Percentiles rank a stretch among this genome's conserved stretches.
Conservation (phyloP, 2,888 invertebrate species). For the Argyresthia albistria region DNA sequence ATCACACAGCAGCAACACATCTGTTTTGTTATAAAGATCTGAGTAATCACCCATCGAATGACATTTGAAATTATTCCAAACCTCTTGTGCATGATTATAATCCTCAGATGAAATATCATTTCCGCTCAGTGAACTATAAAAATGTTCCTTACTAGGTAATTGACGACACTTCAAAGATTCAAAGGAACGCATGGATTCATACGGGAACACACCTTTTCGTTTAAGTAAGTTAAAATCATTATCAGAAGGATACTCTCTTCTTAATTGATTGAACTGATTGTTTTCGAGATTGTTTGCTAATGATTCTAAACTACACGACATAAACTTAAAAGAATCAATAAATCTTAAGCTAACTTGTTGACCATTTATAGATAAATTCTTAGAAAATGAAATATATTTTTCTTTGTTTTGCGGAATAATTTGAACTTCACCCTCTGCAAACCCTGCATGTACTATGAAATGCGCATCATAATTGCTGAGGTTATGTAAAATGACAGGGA, state of each 20-base stretch:
- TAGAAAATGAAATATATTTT: slow-evolving; percentile 25
- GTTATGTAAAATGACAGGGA: slow-evolving; percentile 19
- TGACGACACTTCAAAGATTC: slow-evolving; percentile 10
- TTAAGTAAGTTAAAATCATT: slow-evolving; percentile 9
- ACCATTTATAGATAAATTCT: slow-evolving; percentile 12
- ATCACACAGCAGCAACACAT: slow-evolving; percentile 24
- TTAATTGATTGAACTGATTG: slow-evolving; percentile 9
- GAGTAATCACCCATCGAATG: slow-evolving; percentile 21
- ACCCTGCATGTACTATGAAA: slow-evolving; percentile 20
- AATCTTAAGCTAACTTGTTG: slow-evolving; percentile 8
- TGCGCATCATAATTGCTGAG: slow-evolving; percentile 22
- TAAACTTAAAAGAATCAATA: slow-evolving; percentile 13
- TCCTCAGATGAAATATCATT: slow-evolving; percentile 11
- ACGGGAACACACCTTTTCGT: slow-evolving; percentile 18
- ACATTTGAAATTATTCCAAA: slow-evolving; percentile 21
- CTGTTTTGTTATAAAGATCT: slow-evolving; percentile 24
- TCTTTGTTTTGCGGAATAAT: slow-evolving; percentile 22
- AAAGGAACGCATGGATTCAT: slow-evolving; percentile 15
- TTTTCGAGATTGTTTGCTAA: slow-evolving; percentile 8
- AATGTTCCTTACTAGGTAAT: slow-evolving; percentile 11
- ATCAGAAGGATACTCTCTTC: slow-evolving; percentile 5
- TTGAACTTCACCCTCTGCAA: slow-evolving; percentile 13
- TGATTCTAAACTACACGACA: slow-evolving; percentile 9
- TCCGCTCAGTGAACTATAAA: slow-evolving; percentile 11
- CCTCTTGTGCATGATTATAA: slow-evolving; percentile 16